Evolutionary conservation across 2,888 invertebrate genomes (phyloP), one percentile per base, ranked within the genome.

Genomic region (Priocnemis perturbator): DNA sequence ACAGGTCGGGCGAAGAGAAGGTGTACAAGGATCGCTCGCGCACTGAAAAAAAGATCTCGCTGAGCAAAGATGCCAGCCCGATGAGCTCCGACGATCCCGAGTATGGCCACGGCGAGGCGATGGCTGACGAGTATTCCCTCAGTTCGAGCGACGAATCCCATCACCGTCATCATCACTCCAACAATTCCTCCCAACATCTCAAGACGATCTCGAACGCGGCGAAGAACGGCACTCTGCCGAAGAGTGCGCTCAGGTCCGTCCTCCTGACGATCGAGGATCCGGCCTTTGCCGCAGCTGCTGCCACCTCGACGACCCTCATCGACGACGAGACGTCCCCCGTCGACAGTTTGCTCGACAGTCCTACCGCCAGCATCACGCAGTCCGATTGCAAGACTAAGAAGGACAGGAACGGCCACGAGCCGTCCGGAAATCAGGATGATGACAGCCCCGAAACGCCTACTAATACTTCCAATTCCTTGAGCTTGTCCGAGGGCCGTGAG

Each of bases 261-360:
- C 90, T 93, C 0, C 90, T 94, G 3, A 93, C 93, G 0, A 91
- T 94, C 47, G 94, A 94, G 82, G 94, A 94, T 85, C 92, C 93
- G 1, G 94, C 95, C 81, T 95, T 96, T 79, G 95, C 95, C 0
- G 93, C 94, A 58, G 90, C 92, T 58, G 94, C 93, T 72, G 91
- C 93, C 19, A 94, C 93, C 52, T 92, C 93, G 0, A 93, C 93
- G 50, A 92, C 93, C 67, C 89, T 96, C 44, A 90, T 96, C 37
- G 95, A 95, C 74, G 96, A 96, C 81, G 96, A 96, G 85, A 95
- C 95, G 0, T 95, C 95, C 0, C 96, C 96, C 15, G 95, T 95
- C 0, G 95, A 95, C 80, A 95, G 95, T 84, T 89, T 95, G 60
- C 93, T 95, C 72, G 93, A 93, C 47, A 93, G 93, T 81, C 93